phyloP scores from a whole-genome alignment of 2,888 invertebrate species.

The Brenthis ino region DNA sequence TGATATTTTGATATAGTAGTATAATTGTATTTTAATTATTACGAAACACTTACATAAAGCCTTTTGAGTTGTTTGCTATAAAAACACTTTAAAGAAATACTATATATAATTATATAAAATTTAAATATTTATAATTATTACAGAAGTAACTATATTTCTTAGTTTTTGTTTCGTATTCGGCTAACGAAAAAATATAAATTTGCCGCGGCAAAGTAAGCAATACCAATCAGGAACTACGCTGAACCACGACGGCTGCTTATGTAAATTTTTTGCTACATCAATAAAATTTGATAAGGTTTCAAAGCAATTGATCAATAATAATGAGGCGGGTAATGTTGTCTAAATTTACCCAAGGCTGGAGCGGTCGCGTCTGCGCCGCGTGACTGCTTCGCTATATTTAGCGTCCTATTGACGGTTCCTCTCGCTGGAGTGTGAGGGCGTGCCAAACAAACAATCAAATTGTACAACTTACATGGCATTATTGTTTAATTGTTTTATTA shows the following conservation, averaged over 20 bases:
- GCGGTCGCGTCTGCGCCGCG: conserved; percentile 47
- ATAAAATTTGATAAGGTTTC: conserved; percentile 7
- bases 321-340: conserved; percentile 36
- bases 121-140: too few species aligned
- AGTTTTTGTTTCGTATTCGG: too few species aligned
- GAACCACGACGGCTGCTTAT: too few species aligned
- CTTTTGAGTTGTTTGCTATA: too few species aligned
- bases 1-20: conserved; percentile 15
- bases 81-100: too few species aligned
- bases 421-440: conserved; percentile 61
- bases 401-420: conserved; percentile 48
- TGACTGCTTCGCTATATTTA: conserved; percentile 52
- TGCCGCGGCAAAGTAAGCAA: too few species aligned
- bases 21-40: neutral
- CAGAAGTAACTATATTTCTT: too few species aligned
- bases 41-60: too few species aligned
- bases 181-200: too few species aligned
- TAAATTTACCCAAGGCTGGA: conserved; percentile 50
- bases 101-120: too few species aligned
- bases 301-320: conserved; percentile 25
- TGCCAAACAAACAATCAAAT: conserved; percentile 59
- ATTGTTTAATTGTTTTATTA: conserved; percentile 3
- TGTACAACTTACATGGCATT: neutral
- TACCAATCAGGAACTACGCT: too few species aligned
- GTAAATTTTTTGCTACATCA: neutral